Base-by-base conservation (phyloP, 37 sponge, comb jelly and placozoan genomes). In the Corticium candelabrum region DNA sequence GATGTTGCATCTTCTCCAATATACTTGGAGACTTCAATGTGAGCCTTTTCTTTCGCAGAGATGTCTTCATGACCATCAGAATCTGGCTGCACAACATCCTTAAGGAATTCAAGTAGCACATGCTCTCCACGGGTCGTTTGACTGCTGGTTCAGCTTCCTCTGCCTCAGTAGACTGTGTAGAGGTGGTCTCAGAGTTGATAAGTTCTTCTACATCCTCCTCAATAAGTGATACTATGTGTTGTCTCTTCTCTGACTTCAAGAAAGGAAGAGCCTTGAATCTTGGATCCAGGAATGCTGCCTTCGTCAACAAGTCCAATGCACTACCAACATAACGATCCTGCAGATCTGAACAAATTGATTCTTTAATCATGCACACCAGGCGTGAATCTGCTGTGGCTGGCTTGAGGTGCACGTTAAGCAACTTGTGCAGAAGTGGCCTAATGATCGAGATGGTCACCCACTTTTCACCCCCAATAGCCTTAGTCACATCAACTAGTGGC, bases 231-330 rank as follows among this genome's bases (percentile, higher is more conserved):
- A n/a, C n/a, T n/a, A n/a, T n/a, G n/a, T n/a, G n/a, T n/a, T n/a
- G n/a, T n/a, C n/a, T n/a, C n/a, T n/a, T n/a, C n/a, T n/a, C n/a
- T n/a, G n/a, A n/a, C n/a, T n/a, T n/a, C n/a, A n/a, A n/a, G 40
- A 37, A 75, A 39, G 76, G 41, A 35, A 75, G 35, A 75, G 3
- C 38, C 41, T 75, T 36, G 32, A 80, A 39, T 4, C 85, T 39
- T 2, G 79, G 85, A 41, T 84, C 85, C 15, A 84, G 75, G 32
- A 82, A 76, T 5, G 77, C 38, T 37, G 80, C 79, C n/a, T 41
- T 72, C 37, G 7, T 43, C 7, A 84, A 74, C 3, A 79, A 21
- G 5, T 15, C 1, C n/a, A n/a, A n/a, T n/a, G n/a, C n/a, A n/a
- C n/a, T n/a, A n/a, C n/a, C n/a, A n/a, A n/a, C n/a, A n/a, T n/a